These are phyloP conservation scores for Ascaphus truei DNA, from an alignment of 2,113 vertebrate genomes.

Conservation along the genomic window DNA sequence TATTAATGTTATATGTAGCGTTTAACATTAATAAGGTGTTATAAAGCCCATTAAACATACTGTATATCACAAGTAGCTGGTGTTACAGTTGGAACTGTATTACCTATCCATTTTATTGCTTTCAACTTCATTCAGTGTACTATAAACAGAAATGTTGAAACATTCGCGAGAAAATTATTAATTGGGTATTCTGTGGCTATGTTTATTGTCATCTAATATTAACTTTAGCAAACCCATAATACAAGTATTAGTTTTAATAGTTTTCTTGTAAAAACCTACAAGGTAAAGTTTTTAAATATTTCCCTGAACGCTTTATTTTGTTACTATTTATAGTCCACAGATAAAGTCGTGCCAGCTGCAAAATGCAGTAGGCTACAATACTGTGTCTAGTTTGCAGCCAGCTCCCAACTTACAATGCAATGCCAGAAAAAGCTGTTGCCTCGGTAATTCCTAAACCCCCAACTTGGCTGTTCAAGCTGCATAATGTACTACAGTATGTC, in stretches of 20 bases:
- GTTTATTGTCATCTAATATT: constrained; percentile 47
- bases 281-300: background rate
- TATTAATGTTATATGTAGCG: constrained; percentile 43
- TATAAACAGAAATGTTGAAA: constrained; percentile 44
- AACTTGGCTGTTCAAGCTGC: too few species aligned
- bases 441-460: too few species aligned
- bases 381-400: too few species aligned
- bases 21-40: constrained; percentile 61
- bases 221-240: constrained; percentile 33
- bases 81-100: constrained; percentile 39
- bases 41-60: constrained; percentile 52
- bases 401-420: too few species aligned
- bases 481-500: too few species aligned
- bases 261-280: background rate
- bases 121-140: constrained; percentile 15
- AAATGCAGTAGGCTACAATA: too few species aligned
- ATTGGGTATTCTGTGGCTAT: constrained; percentile 42
- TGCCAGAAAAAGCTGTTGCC: too few species aligned
- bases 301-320: background rate
- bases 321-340: background rate
- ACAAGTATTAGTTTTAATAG: constrained; percentile 13
- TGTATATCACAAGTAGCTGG: constrained; percentile 39
- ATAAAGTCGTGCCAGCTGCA: background rate
- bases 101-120: constrained; percentile 40
- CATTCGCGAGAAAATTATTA: constrained; percentile 46